Evolutionary conservation across 2,113 vertebrate genomes (phyloP).

Genomic region (Pionites leucogaster): DNA sequence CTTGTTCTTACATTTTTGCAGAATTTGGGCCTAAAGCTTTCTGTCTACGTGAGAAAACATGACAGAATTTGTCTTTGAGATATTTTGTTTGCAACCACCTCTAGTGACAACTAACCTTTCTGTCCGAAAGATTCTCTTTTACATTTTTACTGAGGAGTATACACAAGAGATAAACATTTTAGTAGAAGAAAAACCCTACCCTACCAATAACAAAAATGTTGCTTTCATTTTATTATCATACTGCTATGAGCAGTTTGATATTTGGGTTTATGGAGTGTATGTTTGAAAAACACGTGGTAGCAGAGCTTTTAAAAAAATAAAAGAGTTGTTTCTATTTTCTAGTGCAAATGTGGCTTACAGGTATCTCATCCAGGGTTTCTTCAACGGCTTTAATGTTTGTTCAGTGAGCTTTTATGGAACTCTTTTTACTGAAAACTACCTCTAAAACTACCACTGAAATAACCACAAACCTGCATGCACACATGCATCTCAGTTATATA

Average conservation of each 20-base stretch:
- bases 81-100: background rate
- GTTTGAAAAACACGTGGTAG: background rate
- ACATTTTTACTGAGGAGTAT: background rate
- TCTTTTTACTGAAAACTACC: background rate
- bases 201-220: background rate
- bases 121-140: background rate
- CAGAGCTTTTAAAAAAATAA: background rate
- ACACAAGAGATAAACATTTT: background rate
- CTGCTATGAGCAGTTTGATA: background rate
- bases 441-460: background rate
- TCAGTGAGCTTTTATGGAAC: background rate
- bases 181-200: background rate
- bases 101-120: background rate
- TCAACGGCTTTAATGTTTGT: background rate
- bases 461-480: background rate
- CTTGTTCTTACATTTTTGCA: background rate
- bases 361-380: background rate
- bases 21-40: background rate
- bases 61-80: background rate
- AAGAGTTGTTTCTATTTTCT: background rate
- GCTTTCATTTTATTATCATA: background rate
- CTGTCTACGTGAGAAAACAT: background rate
- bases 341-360: background rate
- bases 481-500: background rate
- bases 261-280: background rate